phyloP scores from a whole-genome alignment of 2,797 vertebrate species.

The Gastrophryne carolinensis region DNA sequence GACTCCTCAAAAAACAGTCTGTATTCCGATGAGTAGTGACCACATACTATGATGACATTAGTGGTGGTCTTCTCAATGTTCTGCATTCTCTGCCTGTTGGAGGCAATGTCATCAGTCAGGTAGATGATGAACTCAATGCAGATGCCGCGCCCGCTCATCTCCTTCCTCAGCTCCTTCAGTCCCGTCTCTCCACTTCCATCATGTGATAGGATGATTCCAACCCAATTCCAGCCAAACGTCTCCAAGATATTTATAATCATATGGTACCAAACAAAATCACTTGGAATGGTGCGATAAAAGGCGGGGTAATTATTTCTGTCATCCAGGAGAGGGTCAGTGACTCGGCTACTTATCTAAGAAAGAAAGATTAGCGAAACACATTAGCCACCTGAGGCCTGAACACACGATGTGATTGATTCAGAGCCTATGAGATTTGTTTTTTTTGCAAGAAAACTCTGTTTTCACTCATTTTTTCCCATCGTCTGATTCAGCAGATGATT shows the following conservation, averaged over 20 bases:
- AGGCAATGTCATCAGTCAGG: neutral
- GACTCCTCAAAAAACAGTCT: neutral
- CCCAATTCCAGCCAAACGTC: neutral
- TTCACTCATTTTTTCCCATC: no score
- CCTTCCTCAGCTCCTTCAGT: neutral
- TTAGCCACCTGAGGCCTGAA: no score
- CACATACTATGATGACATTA: neutral
- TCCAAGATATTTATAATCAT: neutral
- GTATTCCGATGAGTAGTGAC: neutral
- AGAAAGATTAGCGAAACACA: no score
- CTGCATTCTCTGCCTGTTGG: neutral
- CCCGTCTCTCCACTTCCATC: neutral
- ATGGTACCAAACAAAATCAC: neutral
- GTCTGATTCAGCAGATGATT: no score
- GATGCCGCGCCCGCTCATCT: neutral
- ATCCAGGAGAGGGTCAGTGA: neutral
- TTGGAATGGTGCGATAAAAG: neutral
- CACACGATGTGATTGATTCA: no score
- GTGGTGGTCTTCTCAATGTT: neutral
- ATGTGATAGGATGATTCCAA: neutral
- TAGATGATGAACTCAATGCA: conserved; percentile 3
- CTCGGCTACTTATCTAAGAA: neutral
- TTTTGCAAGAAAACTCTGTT: no score
- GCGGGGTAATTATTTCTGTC: neutral
- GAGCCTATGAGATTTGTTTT: no score